phyloP scores from a whole-genome alignment of 2,888 invertebrate genomes.

The Ormyrus labotus region DNA sequence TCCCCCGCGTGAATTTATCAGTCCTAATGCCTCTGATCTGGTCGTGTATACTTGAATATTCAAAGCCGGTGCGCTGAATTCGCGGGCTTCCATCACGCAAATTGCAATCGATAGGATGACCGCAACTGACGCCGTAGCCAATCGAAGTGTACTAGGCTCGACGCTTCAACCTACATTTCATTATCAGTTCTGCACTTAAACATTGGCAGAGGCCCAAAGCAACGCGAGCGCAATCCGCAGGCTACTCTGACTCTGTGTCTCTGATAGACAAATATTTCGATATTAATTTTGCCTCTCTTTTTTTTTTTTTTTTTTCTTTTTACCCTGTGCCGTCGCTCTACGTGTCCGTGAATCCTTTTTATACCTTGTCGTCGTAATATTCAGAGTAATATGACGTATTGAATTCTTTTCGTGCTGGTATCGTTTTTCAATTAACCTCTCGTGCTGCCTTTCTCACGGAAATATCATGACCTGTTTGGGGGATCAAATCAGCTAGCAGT shows the following conservation, averaged over 20 bases:
- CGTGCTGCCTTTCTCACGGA: too few relatives aligned
- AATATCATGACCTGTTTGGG: too few relatives aligned
- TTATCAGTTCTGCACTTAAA: conserved; percentile 35
- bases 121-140: conserved; percentile 34
- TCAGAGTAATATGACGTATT: too few relatives aligned
- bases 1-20: too few relatives aligned
- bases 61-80: conserved; percentile 10
- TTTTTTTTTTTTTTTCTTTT: not conserved
- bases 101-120: conserved; percentile 52
- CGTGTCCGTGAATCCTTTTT: conserved; percentile 4
- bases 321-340: not conserved
- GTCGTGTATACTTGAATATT: conserved; percentile 22
- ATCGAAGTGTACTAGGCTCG: conserved; percentile 16
- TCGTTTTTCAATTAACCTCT: too few relatives aligned
- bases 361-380: not conserved
- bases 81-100: conserved; percentile 45
- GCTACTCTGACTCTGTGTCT: not conserved
- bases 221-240: not conserved
- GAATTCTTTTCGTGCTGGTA: too few relatives aligned
- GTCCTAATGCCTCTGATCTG: too few relatives aligned
- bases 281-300: not conserved
- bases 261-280: not conserved
- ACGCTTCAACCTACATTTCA: conserved; percentile 49
- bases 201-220: conserved; percentile 28
- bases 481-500: too few relatives aligned